Evolutionary conservation across 2,888 invertebrate species (phyloP).

Genomic region (Hirtodrosophila alboralis): DNA sequence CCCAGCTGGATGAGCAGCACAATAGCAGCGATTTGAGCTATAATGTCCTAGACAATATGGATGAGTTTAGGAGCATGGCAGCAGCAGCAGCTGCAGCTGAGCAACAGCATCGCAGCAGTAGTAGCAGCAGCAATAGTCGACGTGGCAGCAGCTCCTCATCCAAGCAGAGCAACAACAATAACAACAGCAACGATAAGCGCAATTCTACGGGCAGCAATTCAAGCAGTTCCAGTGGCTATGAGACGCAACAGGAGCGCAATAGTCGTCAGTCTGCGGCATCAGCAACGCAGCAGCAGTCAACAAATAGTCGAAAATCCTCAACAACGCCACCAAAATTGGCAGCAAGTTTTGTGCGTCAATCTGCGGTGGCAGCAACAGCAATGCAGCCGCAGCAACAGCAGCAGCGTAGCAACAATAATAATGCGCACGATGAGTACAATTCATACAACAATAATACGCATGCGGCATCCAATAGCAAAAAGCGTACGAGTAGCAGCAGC

Average conservation of each 20-base stretch:
- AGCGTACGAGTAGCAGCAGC: constrained; percentile 61
- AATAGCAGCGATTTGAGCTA: constrained; percentile 81
- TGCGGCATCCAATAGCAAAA: constrained; percentile 66
- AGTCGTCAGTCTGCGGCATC: constrained; percentile 27
- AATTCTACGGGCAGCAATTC: constrained; percentile 70
- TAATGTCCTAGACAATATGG: constrained; percentile 81
- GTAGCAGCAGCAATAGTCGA: constrained; percentile 37
- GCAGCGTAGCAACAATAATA: constrained; percentile 47
- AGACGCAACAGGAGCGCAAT: constrained; percentile 59
- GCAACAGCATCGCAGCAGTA: constrained; percentile 33
- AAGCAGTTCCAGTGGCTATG: constrained; percentile 64
- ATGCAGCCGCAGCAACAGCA: constrained; percentile 40
- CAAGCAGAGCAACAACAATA: constrained; percentile 36
- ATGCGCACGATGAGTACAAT: constrained; percentile 59
- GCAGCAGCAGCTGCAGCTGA: constrained; percentile 42
- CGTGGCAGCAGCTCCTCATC: constrained; percentile 48
- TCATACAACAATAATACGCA: constrained; percentile 65
- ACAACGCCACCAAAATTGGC: constrained; percentile 66
- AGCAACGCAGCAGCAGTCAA: constrained; percentile 11
- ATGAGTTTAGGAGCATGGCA: constrained; percentile 78
- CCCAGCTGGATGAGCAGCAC: constrained; percentile 60
- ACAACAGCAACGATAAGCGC: constrained; percentile 60
- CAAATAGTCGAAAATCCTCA: constrained; percentile 54
- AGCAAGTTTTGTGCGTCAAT: constrained; percentile 58
- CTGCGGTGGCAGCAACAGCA: constrained; percentile 30